A percentile compares a stretch with the other conserved stretches of the same genome.
phyloP scores from a whole-genome alignment of 2,797 vertebrate species.

The Trematomus bernacchii region DNA sequence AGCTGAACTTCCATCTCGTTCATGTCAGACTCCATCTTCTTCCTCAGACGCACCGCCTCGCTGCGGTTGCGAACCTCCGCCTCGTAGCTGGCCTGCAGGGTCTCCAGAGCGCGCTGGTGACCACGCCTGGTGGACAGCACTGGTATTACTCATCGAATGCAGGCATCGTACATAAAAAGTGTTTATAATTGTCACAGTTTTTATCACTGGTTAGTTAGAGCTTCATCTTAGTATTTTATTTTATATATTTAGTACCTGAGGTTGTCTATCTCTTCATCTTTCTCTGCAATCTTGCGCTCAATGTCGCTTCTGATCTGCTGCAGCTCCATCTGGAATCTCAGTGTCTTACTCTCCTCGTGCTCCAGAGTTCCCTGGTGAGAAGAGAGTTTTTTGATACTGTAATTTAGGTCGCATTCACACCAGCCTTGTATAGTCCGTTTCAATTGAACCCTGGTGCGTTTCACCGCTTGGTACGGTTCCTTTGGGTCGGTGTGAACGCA shows the following conservation, averaged over 20 bases:
- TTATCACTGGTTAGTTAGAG: background rate
- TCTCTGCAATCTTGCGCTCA: slow-evolving; percentile 90
- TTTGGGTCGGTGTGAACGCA: too few relatives aligned
- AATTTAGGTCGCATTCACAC: too few relatives aligned
- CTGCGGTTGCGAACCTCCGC: slow-evolving; percentile 89
- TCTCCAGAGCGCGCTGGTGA: slow-evolving; percentile 91
- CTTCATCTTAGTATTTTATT: too few relatives aligned
- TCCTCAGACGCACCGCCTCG: slow-evolving; percentile 90
- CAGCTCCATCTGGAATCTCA: slow-evolving; percentile 91
- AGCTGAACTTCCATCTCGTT: slow-evolving; percentile 95
- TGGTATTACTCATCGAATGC: background rate
- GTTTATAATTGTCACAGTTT: too few relatives aligned
- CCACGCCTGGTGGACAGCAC: slow-evolving; percentile 82
- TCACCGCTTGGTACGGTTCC: too few relatives aligned
- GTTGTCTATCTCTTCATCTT: slow-evolving; percentile 91
- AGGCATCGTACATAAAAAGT: background rate
- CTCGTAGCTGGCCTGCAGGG: slow-evolving; percentile 91
- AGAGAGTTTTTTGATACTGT: background rate
- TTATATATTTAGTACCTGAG: slow-evolving; percentile 70
- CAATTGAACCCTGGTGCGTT: too few relatives aligned
- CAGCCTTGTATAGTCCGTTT: too few relatives aligned
- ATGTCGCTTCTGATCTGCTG: slow-evolving; percentile 91
- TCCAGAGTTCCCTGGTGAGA: slow-evolving; percentile 90
- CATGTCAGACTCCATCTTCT: slow-evolving; percentile 96
- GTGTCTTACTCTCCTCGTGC: slow-evolving; percentile 93